Evolutionary conservation across 2,113 vertebrate species (phyloP), one percentile per base, ranked within the genome.

Genomic region (Eudyptes chrysolophus): DNA sequence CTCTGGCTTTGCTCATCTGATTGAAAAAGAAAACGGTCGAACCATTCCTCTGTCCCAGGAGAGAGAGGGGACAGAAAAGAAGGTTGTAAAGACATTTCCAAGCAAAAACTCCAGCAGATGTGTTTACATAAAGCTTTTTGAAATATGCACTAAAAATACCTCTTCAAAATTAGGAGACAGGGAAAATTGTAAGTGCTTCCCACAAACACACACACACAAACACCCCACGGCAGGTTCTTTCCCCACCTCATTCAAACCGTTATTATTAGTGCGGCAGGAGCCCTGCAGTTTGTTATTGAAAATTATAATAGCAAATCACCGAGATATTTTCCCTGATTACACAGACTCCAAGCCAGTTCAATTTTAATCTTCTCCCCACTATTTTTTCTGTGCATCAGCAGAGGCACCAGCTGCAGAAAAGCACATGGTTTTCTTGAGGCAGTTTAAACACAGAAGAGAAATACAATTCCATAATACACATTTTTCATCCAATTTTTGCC

Each of bases 261-360:
- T 98, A 91, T 98, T 97, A 97, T 95, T 95, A 96, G 92, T 97
- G 97, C 86, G 36, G 97, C 85, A 85, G 95, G 96, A 97, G 97
- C 95, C 98, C 97, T 88, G 93, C 94, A 93, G 97, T 97, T 98
- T 97, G 98, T 97, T 98, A 97, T 94, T 84, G 88, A 96, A 98
- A 98, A 98, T 97, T 95, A 98, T 95, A 98, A 98, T 97, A 97
- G 97, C 98, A 98, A 98, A 98, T 98, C 98, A 98, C 55, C 0
- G 29, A 94, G 97, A 97, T 97, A 91, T 97, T 98, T 97, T 96
- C 97, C 97, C 96, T 98, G 98, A 98, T 98, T 98, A 95, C 97
- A 95, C 95, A 87, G 95, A 97, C 93, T 98, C 96, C 95, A 89
- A 87, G 95, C 49, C 84, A 89, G 80, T 89, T 86, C 94, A 93